Conservation (phyloP, 2,797 vertebrate species). For the Stomatorhinus walkeri region DNA sequence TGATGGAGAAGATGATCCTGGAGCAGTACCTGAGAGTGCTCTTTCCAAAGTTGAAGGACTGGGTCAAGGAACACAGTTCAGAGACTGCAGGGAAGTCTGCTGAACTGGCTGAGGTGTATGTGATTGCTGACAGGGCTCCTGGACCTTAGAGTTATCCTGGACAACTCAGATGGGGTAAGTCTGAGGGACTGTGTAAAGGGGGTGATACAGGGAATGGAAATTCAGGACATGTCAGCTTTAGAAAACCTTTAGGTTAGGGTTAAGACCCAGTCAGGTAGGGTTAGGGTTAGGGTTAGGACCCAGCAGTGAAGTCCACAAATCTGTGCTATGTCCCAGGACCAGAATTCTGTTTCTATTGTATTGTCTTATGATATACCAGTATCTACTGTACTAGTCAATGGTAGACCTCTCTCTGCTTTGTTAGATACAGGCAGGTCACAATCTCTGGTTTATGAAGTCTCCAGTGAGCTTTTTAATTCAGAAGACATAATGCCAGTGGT, state of each 20-base stretch:
- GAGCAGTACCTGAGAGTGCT: not conserved
- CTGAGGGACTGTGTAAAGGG: not conserved
- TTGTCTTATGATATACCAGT: not conserved
- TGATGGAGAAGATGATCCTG: not conserved
- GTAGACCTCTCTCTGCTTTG: not conserved
- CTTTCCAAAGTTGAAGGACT: not conserved
- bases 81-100: not conserved
- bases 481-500: not conserved
- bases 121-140: not conserved
- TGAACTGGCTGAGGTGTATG: not conserved
- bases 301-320: not conserved
- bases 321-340: not conserved
- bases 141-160: not conserved
- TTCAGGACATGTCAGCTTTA: not conserved
- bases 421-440: not conserved
- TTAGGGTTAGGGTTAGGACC: not conserved
- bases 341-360: not conserved
- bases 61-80: not conserved
- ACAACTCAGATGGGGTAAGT: not conserved
- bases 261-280: not conserved
- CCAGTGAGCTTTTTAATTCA: not conserved
- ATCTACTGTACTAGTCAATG: not conserved
- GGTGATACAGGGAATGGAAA: not conserved
- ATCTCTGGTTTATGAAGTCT: not conserved
- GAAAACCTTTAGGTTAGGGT: not conserved